Evolutionary conservation across 2,888 invertebrate genomes (phyloP).

Genomic region (Rhagium mordax): DNA sequence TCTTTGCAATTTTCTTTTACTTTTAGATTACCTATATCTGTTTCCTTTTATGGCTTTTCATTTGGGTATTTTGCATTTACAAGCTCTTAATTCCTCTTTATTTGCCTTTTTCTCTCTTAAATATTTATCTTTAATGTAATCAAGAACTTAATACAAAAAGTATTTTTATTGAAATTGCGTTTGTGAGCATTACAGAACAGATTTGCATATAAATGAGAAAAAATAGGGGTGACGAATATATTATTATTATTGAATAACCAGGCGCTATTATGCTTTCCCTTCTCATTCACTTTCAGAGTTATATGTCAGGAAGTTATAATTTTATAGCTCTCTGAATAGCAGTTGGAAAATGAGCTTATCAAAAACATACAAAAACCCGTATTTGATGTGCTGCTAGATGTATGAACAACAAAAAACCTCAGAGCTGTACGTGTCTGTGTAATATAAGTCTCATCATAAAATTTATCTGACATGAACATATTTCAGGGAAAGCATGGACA

Average conservation of each 20-base stretch:
- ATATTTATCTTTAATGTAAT: neutral
- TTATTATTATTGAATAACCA: constrained; percentile 6
- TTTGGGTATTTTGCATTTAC: neutral
- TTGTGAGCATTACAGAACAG: neutral
- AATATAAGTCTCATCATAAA: neutral
- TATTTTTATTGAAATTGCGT: neutral
- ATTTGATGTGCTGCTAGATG: neutral
- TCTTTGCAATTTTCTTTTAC: too few species aligned
- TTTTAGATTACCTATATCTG: neutral
- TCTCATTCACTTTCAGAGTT: neutral
- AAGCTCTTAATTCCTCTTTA: neutral
- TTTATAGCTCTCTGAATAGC: constrained; percentile 8
- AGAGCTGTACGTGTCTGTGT: neutral
- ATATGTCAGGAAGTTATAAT: constrained; percentile 1
- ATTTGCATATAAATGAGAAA: neutral
- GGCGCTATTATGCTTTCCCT: neutral
- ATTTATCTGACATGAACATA: neutral
- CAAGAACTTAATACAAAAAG: neutral
- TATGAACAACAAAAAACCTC: neutral
- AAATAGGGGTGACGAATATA: neutral
- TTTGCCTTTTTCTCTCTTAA: neutral
- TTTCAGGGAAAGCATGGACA: neutral
- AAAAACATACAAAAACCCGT: neutral
- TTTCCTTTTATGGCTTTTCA: neutral
- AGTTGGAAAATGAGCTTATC: constrained; percentile 9